Percentiles rank a stretch among this genome's conserved stretches.
phyloP scores from a whole-genome alignment of 1,140 invertebrate genomes.

The Conopomorpha cramerella region DNA sequence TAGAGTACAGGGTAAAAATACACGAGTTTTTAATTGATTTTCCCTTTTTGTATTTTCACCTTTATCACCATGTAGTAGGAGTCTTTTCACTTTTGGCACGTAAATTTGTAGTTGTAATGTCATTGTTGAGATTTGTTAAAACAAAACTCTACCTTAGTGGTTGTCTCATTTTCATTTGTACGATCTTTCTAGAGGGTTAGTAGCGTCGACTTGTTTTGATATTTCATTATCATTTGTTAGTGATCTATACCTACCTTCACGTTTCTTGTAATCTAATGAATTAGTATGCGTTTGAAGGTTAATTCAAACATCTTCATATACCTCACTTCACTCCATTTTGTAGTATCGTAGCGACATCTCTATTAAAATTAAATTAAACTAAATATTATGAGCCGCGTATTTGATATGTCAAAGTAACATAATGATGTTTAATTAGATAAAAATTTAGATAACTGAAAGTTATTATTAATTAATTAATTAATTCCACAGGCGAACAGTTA shows the following conservation, averaged over 20 bases:
- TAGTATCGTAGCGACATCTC: constrained; percentile 45
- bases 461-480: constrained; percentile 43
- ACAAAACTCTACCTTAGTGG: constrained; percentile 31
- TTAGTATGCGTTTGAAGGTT: no score
- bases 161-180: constrained; percentile 30
- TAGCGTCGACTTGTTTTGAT: no score
- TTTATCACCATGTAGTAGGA: constrained; percentile 43
- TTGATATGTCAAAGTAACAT: constrained; percentile 60
- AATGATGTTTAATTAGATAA: constrained; percentile 51
- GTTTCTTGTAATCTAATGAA: no score
- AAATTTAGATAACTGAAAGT: constrained; percentile 50
- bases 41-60: constrained; percentile 49
- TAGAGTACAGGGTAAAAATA: constrained; percentile 59
- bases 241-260: no score
- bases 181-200: no score
- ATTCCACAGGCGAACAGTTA: constrained; percentile 50
- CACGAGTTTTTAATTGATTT: constrained; percentile 45
- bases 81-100: constrained; percentile 51
- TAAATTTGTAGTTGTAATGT: constrained; percentile 42
- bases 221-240: no score
- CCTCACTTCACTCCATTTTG: constrained; percentile 43
- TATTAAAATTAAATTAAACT: constrained; percentile 28
- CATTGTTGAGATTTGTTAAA: constrained; percentile 46
- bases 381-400: constrained; percentile 58
- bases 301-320: constrained; percentile 19